Base-by-base conservation (phyloP, 2,888 invertebrate species). In the Leptinotarsa juncta region DNA sequence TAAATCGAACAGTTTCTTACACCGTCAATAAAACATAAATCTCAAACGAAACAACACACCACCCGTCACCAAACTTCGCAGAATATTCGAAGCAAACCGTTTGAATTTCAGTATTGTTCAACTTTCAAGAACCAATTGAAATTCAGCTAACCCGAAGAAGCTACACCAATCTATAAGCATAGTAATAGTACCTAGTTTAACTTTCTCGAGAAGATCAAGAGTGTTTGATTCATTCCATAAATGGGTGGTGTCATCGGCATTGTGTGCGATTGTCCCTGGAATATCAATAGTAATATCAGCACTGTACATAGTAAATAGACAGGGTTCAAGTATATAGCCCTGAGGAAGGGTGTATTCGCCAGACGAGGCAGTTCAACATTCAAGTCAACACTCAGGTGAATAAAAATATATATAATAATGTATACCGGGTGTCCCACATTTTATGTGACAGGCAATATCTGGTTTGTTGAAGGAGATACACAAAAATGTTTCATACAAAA, bases 121-220 rank as follows among this genome's bases (percentile, higher is more conserved):
- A 18, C 53, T 53, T 53, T 53, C 53, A 53, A 53, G 5, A 7
- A 4, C 15, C n/a, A 53, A 51, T 51, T n/a, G 3, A 15, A 51
- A 51, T 51, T 51, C 51, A 51, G 4, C 51, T 51, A 51, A n/a
- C n/a, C 51, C 51, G 51, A 7, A 50, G 50, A 62, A 62, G 62
- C 62, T 16, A 62, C 32, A 42, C 42, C 42, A 62, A 32, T 18
- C 62, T 32, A 32, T 4, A 62, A 62, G 62, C 62, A 62, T 62
- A n/a, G 62, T 62, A 32, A 32, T 32, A 62, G 32, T 62, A 62
- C 62, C 62, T 62, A 62, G 26, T 62, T 42, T 62, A 42, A 16
- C 3, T 32, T 32, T 26, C 32, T 62, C 62, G 32, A 32, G 62
- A n/a, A 42, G 62, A 12, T 62, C 26, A 32, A 57, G 57, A 3